Percentiles rank a stretch among this genome's conserved stretches.
phyloP scores from a whole-genome alignment of 2,888 invertebrate genomes.

The Drosophila sordidapex region DNA sequence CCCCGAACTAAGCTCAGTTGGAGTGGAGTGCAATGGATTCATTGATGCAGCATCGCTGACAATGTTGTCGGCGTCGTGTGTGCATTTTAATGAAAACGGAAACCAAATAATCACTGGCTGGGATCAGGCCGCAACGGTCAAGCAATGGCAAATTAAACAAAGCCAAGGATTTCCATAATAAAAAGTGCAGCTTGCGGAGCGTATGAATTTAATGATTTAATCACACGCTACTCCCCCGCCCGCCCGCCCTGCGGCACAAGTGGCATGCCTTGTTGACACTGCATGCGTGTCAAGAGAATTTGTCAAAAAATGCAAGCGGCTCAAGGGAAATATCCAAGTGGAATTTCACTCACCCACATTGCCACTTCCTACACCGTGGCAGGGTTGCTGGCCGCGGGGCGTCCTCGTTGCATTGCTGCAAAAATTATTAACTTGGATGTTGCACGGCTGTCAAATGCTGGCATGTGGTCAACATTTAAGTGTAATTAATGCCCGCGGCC shows the following conservation, averaged over 20 bases:
- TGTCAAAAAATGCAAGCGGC: constrained; percentile 79
- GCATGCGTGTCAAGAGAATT: constrained; percentile 79
- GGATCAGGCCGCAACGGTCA: constrained; percentile 62
- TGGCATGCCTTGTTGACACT: constrained; percentile 78
- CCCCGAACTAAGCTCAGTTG: constrained; percentile 13
- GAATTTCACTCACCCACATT: constrained; percentile 34
- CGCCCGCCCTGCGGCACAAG: constrained; percentile 30
- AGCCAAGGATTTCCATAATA: constrained; percentile 60
- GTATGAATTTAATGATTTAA: constrained; percentile 85
- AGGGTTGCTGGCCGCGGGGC: constrained; percentile 36
- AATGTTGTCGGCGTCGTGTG: constrained; percentile 36
- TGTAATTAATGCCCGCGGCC: constrained; percentile 84
- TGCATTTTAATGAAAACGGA: constrained; percentile 78
- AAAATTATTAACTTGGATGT: constrained; percentile 62
- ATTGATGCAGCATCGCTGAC: constrained; percentile 51
- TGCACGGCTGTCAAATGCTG: constrained; percentile 78
- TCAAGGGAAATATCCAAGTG: constrained; percentile 75
- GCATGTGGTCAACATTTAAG: constrained; percentile 85
- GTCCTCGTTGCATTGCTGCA: constrained; percentile 55
- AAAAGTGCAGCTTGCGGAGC: constrained; percentile 80
- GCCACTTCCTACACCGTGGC: constrained; percentile 1
- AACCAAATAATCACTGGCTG: constrained; percentile 76
- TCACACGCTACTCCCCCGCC: constrained; percentile 54
- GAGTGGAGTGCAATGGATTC: constrained; percentile 48
- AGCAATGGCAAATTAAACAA: constrained; percentile 66